Evolutionary conservation across 2,888 invertebrate genomes (phyloP), one percentile per base, ranked within the genome.

Genomic region (Heterodera filipjevi): DNA sequence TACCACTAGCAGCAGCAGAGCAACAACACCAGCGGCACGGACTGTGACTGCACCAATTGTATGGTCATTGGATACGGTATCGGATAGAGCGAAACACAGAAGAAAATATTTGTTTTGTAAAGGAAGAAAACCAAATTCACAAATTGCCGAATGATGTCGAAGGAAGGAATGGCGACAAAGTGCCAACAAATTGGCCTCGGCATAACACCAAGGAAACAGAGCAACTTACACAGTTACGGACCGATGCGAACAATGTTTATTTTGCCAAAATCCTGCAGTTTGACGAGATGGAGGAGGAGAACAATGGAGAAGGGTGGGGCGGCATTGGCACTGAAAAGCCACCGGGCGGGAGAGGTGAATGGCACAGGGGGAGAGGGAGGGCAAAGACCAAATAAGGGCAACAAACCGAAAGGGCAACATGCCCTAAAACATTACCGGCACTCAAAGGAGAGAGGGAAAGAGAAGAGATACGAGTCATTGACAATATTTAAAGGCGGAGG

Each of bases 181-280:
- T 22, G 27, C 27, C 59, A 59, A n/a, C 39, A 39, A 39, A 39
- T 39, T 39, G 27, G 59, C n/a, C 19, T 10, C 10, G n/a, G n/a
- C 27, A 59, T 22, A 12, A 14, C 14, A 49, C 3, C 10, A 27
- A 66, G 8, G 33, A 68, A 6, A 22, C 68, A 1, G 33, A 3
- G 14, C 68, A 10, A 12, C 32, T 35, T 68, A 64, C 16, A 5
- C 46, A 49, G 75, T 53, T 75, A 32, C 33, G 68, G 3, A 49
- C 49, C 19, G 59, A 59, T 12, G 27, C 27, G 46, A 66, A 49
- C 27, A 44, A 32, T 33, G 68, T 75, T 44, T 75, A 75, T 32
- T 75, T 75, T n/a, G 33, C 66, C 44, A 75, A 75, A 75, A 75
- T 75, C 19, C 66, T 75, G 1, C 27, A 75, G 16, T 75, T 75